Conservation (phyloP, 2,888 invertebrate species). For the Argyra leucocephala region DNA sequence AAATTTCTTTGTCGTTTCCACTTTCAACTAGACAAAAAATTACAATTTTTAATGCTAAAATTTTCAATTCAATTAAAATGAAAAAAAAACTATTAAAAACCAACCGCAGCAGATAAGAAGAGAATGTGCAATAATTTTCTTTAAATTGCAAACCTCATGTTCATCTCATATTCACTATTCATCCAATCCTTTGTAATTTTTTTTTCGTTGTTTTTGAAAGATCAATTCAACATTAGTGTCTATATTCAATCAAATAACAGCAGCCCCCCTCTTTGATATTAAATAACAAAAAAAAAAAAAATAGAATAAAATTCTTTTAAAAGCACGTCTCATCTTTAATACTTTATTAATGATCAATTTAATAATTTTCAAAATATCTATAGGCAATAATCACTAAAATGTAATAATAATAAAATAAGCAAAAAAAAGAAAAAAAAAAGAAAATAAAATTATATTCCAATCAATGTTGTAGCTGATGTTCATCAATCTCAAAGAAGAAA, state of each 20-base stretch:
- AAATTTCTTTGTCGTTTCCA: no score
- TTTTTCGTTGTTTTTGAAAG: not conserved
- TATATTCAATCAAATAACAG: not conserved
- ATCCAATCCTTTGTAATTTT: not conserved
- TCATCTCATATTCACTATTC: not conserved
- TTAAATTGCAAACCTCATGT: not conserved
- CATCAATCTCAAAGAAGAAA: no score
- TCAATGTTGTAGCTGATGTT: no score
- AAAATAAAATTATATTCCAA: no score
- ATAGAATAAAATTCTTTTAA: not conserved
- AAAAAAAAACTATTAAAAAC: no score
- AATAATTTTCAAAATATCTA: constrained; percentile 3
- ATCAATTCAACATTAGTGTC: not conserved
- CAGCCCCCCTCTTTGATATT: not conserved
- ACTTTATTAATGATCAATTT: constrained; percentile 6
- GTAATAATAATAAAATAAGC: not conserved
- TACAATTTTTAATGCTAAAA: no score
- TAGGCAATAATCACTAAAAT: not conserved
- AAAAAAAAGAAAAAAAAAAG: not conserved
- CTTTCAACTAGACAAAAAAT: no score
- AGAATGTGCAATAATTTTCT: no score
- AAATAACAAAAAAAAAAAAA: not conserved
- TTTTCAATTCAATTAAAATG: no score
- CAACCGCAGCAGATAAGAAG: no score
- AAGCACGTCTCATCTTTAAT: constrained; percentile 6